Conservation (phyloP, 2,113 vertebrate species). For the Apistogramma diplotaenia region DNA sequence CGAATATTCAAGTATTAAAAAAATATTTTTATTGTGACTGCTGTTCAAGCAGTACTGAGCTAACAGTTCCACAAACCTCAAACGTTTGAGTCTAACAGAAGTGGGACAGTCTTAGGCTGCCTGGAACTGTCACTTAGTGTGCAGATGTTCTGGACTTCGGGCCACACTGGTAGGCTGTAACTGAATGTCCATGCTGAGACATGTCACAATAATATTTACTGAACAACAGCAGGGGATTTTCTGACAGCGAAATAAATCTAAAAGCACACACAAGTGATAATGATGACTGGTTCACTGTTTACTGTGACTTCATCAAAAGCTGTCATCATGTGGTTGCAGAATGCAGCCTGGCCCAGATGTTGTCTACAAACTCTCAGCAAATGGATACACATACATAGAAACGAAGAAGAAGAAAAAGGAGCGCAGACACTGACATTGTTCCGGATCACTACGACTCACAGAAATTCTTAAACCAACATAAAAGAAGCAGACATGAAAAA, state of each 20-base stretch:
- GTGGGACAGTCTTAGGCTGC: slow-evolving; percentile 3
- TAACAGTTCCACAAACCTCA: slow-evolving; percentile 2
- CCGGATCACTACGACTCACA: slow-evolving; percentile 28
- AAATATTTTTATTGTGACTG: neutral
- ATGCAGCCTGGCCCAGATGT: slow-evolving; percentile 45
- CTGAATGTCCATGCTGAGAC: slow-evolving; percentile 25
- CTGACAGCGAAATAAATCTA: slow-evolving; percentile 55
- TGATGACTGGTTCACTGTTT: slow-evolving; percentile 67
- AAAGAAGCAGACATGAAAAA: slow-evolving; percentile 59
- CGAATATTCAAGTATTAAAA: neutral
- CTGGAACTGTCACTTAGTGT: slow-evolving; percentile 41
- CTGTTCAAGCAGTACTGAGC: slow-evolving; percentile 8
- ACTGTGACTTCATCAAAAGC: slow-evolving; percentile 65
- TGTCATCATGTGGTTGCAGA: slow-evolving; percentile 70
- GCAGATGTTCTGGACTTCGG: slow-evolving; percentile 1
- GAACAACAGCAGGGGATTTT: slow-evolving; percentile 33
- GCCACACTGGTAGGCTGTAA: slow-evolving; percentile 8
- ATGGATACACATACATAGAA: neutral
- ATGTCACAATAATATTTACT: slow-evolving; percentile 49
- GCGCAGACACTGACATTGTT: slow-evolving; percentile 37
- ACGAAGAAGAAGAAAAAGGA: slow-evolving; percentile 11
- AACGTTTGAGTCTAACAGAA: slow-evolving; percentile 19
- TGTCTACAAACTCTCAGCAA: slow-evolving; percentile 52
- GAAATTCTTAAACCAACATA: slow-evolving; percentile 41
- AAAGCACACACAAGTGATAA: slow-evolving; percentile 64